Percentiles rank a stretch among this genome's conserved stretches.
Conservation (phyloP, 2,797 vertebrate genomes). For the Hylomyscus alleni region DNA sequence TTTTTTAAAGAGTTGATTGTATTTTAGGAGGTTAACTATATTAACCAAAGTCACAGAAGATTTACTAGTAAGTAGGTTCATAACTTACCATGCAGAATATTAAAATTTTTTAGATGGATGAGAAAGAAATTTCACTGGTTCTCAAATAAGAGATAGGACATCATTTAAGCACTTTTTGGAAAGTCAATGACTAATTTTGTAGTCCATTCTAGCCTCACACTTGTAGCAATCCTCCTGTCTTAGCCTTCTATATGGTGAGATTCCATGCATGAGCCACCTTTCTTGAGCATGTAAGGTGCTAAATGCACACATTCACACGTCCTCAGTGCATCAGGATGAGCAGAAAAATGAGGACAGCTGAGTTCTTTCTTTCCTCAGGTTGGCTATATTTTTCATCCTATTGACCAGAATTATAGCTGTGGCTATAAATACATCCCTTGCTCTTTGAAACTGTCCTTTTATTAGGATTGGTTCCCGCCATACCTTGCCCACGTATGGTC, state of each 20-base stretch:
- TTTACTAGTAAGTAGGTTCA: not conserved
- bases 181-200: not conserved
- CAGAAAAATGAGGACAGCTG: not conserved
- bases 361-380: not conserved
- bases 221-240: not conserved
- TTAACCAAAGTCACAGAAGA: not conserved
- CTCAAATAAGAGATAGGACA: not conserved
- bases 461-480: not conserved
- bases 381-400: not conserved
- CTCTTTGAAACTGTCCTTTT: not conserved
- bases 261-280: not conserved
- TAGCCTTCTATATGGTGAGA: not conserved
- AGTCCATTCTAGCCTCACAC: not conserved
- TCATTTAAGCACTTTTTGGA: not conserved
- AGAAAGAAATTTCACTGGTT: not conserved
- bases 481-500: not conserved
- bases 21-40: not conserved
- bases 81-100: conserved; percentile 40
- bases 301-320: not conserved
- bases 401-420: not conserved
- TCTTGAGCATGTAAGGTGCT: not conserved
- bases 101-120: conserved; percentile 26
- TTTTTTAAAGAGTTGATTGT: not conserved
- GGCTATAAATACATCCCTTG: not conserved
- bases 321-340: not conserved